Percentiles rank a stretch among this genome's conserved stretches.
Conservation (phyloP, 2,888 invertebrate species). For the Platycheirus rosarum region DNA sequence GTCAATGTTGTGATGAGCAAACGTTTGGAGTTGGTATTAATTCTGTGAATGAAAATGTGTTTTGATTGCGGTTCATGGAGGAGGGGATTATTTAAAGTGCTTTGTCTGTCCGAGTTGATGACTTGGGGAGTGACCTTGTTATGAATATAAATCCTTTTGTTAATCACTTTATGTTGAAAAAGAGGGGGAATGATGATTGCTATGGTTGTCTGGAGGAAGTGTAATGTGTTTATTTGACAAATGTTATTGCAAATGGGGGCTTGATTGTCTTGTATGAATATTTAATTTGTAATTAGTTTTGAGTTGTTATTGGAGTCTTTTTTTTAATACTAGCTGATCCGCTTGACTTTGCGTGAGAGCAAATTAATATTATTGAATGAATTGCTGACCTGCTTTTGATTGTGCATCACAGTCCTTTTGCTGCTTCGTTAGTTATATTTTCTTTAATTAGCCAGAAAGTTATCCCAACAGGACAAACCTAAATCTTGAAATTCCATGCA, state of each 20-base stretch:
- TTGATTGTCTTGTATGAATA: no score
- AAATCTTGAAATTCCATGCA: no score
- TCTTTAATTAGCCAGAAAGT: no score
- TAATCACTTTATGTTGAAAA: slow-evolving; percentile 31
- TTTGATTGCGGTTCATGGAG: slow-evolving; percentile 28
- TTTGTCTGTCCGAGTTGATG: neutral
- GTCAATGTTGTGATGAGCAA: slow-evolving; percentile 40
- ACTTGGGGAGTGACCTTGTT: neutral
- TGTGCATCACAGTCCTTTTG: no score
- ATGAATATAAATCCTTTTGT: slow-evolving; percentile 37
- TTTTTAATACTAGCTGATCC: no score
- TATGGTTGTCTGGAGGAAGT: neutral
- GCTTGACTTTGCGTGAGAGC: no score
- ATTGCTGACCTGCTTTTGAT: no score
- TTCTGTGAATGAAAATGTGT: slow-evolving; percentile 17
- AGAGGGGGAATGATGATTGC: slow-evolving; percentile 13
- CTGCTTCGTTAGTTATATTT: no score
- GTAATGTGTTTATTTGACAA: slow-evolving; percentile 41
- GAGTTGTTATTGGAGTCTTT: no score
- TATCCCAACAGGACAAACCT: no score
- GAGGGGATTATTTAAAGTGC: neutral
- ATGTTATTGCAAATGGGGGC: slow-evolving; percentile 8
- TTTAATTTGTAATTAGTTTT: no score
- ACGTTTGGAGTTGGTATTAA: slow-evolving; percentile 29
- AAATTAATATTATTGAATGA: no score